Base-by-base conservation (phyloP, 2,888 invertebrate genomes). In the Athalia rosae region DNA sequence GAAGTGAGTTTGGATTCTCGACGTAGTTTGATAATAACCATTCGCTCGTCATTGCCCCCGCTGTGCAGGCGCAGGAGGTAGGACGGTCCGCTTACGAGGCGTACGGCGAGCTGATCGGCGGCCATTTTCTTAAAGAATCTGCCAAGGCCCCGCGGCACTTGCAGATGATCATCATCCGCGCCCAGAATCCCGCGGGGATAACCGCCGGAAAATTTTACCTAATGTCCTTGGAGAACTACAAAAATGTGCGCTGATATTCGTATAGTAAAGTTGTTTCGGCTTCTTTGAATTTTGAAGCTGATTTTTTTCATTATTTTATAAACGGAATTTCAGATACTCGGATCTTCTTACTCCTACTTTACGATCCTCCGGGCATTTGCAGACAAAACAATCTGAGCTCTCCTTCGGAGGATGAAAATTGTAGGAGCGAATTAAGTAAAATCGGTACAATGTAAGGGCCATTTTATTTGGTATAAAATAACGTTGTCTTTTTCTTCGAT, bases 201-300 rank as follows among this genome's bases (percentile, higher is more conserved):
- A 74, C 74, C 48, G 74, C 74, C 28, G 74, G 74, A 5, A 74
- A 62, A 15, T 74, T 74, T 48, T 74, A 74, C 74, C 61, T 61
- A 4, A 61, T 74, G 61, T 74, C 74, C 9, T 62, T 74, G 74
- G 61, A 61, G 15, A 74, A n/a, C 48, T 74, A 47, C 6, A 61
- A 48, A 74, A 74, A 13, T 15, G 74, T 74, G 43, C 1, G 74
- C 41, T 8, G 7, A 8, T 5, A 11, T 71, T 62, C 62, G 4
- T 43, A 43, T n/a, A 62, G 62, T 43, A 0, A 3, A 43, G 4
- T 4, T 28, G 7, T 4, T 4, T 11, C 1, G 13, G 50, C n/a
- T 67, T 28, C 9, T 64, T 15, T 4, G 41, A 41, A 47, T 63
- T 0, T 28, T 2, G 2, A 28, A 28, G 2, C 45, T 13, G 7